phyloP scores from a whole-genome alignment of 2,113 vertebrate species.

The Edolisoma coerulescens region DNA sequence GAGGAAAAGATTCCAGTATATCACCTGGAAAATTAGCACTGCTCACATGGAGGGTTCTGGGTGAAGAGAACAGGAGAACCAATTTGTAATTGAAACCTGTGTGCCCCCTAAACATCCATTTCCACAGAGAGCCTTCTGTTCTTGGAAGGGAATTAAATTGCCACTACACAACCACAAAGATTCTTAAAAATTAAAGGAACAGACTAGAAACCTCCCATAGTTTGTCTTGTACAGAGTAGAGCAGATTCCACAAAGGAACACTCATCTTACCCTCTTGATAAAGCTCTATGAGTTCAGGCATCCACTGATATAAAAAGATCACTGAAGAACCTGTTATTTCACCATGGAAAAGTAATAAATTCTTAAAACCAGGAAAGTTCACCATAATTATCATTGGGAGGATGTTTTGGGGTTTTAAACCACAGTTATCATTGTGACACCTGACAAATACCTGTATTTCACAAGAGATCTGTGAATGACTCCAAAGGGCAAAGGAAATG shows the following conservation, averaged over 20 bases:
- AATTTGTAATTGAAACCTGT: background rate
- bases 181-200: background rate
- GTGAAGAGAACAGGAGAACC: background rate
- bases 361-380: background rate
- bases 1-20: background rate
- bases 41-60: background rate
- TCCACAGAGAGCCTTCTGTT: background rate
- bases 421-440: background rate
- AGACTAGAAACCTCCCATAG: background rate
- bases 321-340: background rate
- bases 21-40: background rate
- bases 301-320: background rate
- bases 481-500: background rate
- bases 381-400: background rate
- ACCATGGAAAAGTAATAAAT: background rate
- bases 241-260: background rate
- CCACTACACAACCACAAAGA: background rate
- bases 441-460: background rate
- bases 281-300: background rate
- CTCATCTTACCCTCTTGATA: background rate
- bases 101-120: background rate
- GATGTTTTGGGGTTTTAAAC: background rate
- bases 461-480: background rate
- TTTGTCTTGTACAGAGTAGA: background rate
- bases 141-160: background rate